phyloP scores from a whole-genome alignment of 2,113 vertebrate species.

The Dicentrarchus labrax region DNA sequence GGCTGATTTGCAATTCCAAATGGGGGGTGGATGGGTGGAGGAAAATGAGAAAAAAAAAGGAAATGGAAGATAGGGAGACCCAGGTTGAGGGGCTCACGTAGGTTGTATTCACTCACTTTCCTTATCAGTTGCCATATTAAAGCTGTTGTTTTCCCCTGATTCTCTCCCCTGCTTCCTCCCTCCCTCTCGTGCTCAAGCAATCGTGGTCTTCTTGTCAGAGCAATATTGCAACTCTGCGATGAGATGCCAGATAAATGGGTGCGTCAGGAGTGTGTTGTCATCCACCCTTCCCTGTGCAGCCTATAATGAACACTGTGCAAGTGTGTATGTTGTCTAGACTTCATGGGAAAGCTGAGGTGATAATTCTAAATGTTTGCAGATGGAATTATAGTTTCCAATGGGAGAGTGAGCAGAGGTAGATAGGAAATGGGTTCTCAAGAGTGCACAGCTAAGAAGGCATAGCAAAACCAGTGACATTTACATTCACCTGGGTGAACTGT shows the following conservation, averaged over 20 bases:
- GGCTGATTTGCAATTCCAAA: constrained; percentile 69
- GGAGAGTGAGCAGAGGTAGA: constrained; percentile 15
- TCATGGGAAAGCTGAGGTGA: constrained; percentile 27
- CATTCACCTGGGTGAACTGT: constrained; percentile 31
- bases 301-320: constrained; percentile 10
- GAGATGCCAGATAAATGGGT: constrained; percentile 66
- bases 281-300: constrained; percentile 13
- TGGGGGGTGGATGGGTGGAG: constrained; percentile 4
- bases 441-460: constrained; percentile 18
- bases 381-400: neutral
- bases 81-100: constrained; percentile 42
- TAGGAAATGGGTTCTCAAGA: constrained; percentile 7
- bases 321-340: neutral
- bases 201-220: constrained; percentile 42
- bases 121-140: constrained; percentile 67
- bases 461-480: constrained; percentile 49
- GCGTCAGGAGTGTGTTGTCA: constrained; percentile 48
- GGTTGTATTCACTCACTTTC: constrained; percentile 55
- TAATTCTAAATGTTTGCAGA: constrained; percentile 56
- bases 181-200: constrained; percentile 39
- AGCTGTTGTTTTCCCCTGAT: constrained; percentile 32
- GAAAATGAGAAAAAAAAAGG: constrained; percentile 22
- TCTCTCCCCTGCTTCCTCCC: neutral
- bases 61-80: constrained; percentile 39
- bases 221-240: constrained; percentile 55